These are phyloP conservation scores for Megaptera novaeangliae DNA, from an alignment of 2,113 vertebrate species.

Conservation along the genomic window DNA sequence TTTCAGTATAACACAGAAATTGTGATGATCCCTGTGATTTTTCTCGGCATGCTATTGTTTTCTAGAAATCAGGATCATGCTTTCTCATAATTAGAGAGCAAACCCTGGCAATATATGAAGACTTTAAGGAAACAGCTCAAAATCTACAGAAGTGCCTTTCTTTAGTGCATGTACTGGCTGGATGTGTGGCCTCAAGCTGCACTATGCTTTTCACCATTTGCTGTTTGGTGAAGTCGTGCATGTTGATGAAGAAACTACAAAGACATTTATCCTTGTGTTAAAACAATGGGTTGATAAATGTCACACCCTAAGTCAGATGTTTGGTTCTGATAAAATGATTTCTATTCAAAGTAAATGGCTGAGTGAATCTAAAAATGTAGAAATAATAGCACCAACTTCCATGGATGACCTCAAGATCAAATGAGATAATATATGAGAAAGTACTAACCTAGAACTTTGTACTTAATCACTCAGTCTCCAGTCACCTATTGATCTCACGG, in stretches of 20 bases:
- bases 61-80: not conserved
- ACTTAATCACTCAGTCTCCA: not conserved
- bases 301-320: not conserved
- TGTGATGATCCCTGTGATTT: not conserved
- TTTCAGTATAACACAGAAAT: not conserved
- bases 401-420: not conserved
- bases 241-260: not conserved
- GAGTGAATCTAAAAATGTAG: not conserved
- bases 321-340: not conserved
- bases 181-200: not conserved
- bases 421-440: not conserved
- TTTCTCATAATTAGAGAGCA: not conserved
- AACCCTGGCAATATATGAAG: not conserved
- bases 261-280: not conserved
- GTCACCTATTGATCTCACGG: not conserved
- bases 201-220: not conserved
- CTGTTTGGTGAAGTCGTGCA: not conserved
- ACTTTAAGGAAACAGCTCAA: not conserved
- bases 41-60: not conserved
- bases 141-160: not conserved
- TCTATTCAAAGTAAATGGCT: not conserved
- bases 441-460: not conserved
- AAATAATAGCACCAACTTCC: not conserved
- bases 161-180: not conserved
- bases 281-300: not conserved